Evolutionary conservation across 2,888 invertebrate genomes (phyloP).

Genomic region (Habrosyne pyritoides): DNA sequence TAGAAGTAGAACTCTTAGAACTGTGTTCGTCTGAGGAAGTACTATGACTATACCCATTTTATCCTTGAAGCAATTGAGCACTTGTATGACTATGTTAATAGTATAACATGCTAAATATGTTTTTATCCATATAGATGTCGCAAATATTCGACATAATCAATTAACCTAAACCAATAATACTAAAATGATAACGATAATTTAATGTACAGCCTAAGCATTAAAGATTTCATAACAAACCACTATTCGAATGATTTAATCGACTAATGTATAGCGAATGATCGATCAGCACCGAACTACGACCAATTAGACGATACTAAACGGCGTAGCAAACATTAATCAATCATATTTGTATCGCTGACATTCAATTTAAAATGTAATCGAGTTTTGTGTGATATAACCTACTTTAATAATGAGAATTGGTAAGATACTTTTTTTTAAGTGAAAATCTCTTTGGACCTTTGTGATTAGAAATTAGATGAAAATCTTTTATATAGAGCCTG

Average conservation of each 20-base stretch:
- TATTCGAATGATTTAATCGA: slow-evolving; percentile 4
- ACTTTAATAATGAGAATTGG: too few species aligned
- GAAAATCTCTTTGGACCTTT: too few species aligned
- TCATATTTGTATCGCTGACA: neutral
- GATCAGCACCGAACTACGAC: neutral
- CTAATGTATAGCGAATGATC: slow-evolving; percentile 8
- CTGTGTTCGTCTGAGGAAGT: too few species aligned
- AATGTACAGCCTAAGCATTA: neutral
- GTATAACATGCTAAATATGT: too few species aligned
- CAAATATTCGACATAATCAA: neutral
- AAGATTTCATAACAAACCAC: neutral
- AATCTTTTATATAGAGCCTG: too few species aligned
- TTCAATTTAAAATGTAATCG: neutral
- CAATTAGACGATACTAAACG: slow-evolving; percentile 8
- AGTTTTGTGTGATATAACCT: neutral
- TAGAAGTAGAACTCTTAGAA: too few species aligned
- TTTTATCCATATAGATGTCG: neutral
- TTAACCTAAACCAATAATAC: neutral
- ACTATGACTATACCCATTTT: too few species aligned
- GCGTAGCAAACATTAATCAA: neutral
- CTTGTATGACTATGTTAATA: too few species aligned
- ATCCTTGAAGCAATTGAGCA: too few species aligned
- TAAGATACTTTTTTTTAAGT: too few species aligned
- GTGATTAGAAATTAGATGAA: too few species aligned
- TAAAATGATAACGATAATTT: neutral